These are phyloP conservation scores for Cyanoramphus novaezelandiae DNA, from an alignment of 2,113 vertebrate genomes.

Conservation along the genomic window DNA sequence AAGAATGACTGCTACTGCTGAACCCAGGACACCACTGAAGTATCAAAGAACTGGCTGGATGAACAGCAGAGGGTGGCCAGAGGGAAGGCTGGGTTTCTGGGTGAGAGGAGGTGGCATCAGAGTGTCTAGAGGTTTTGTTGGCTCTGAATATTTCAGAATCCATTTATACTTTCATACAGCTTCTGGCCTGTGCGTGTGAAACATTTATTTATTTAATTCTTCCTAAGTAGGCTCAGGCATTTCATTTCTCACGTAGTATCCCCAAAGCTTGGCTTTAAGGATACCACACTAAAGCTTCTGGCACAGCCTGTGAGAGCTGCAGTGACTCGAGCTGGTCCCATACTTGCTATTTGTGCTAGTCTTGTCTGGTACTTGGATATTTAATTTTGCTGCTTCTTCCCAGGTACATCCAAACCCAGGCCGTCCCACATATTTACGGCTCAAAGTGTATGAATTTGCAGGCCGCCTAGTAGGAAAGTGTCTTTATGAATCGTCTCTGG, in stretches of 20 bases:
- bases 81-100: not conserved
- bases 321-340: not conserved
- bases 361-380: not conserved
- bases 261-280: not conserved
- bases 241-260: not conserved
- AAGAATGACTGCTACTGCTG: too few relatives aligned
- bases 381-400: conserved; percentile 3
- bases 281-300: not conserved
- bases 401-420: conserved; percentile 96
- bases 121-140: not conserved
- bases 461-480: conserved; percentile 96
- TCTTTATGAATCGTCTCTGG: conserved; percentile 95
- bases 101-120: not conserved
- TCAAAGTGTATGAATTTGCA: conserved; percentile 96
- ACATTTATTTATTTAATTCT: not conserved
- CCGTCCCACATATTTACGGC: conserved; percentile 83
- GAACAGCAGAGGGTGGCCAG: not conserved
- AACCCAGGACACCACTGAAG: not conserved
- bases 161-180: not conserved
- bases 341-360: not conserved
- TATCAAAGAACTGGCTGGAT: not conserved
- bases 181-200: not conserved
- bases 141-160: not conserved
- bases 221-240: not conserved
- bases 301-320: not conserved